Percentiles rank a stretch among this genome's conserved stretches.
Conservation (phyloP, 2,113 vertebrate genomes). For the Semicossyphus pulcher region DNA sequence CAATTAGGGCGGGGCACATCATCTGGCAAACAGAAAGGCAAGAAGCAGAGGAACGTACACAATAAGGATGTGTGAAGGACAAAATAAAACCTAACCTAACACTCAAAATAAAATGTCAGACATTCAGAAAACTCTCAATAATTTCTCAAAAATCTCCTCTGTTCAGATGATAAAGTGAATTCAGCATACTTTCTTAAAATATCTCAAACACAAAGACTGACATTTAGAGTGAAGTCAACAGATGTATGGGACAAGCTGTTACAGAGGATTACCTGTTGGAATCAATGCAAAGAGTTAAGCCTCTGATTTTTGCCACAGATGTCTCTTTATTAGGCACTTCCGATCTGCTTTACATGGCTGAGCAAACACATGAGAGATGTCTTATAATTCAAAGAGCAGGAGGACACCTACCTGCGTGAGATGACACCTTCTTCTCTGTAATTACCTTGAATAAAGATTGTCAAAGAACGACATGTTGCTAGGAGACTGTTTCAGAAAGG, state of each 20-base stretch:
- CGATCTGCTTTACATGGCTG: neutral
- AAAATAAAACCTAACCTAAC: too few species aligned
- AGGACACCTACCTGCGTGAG: neutral
- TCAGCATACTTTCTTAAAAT: neutral
- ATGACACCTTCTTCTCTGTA: conserved; percentile 13
- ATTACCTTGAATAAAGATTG: conserved; percentile 52
- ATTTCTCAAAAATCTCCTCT: too few species aligned
- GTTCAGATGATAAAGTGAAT: neutral
- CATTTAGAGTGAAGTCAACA: conserved; percentile 4
- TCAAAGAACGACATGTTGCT: conserved; percentile 61
- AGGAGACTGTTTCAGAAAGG: conserved; percentile 61
- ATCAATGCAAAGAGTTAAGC: neutral
- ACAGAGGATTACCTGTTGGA: neutral
- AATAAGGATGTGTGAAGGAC: too few species aligned
- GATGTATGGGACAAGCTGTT: conserved; percentile 7
- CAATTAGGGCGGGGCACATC: too few species aligned
- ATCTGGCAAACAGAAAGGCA: too few species aligned
- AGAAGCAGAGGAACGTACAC: too few species aligned
- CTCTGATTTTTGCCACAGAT: conserved; percentile 11
- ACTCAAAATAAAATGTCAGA: too few species aligned
- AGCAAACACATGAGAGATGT: neutral
- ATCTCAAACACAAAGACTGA: neutral
- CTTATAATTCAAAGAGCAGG: conserved; percentile 13
- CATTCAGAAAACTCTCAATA: too few species aligned
- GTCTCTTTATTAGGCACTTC: neutral